Evolutionary conservation across 2,888 invertebrate genomes (phyloP).

Genomic region (Metalampra italica): DNA sequence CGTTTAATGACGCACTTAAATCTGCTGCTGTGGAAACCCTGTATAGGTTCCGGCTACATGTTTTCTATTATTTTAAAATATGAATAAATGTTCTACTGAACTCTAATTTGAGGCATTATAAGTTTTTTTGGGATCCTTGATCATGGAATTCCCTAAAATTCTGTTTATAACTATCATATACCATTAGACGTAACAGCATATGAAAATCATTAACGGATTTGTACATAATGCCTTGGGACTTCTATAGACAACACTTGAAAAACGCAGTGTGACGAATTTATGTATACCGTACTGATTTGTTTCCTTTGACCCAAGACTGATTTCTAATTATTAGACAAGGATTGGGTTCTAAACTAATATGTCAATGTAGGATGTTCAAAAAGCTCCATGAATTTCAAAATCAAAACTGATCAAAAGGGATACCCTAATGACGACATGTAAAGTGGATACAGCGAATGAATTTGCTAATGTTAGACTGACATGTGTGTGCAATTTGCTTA

Average conservation of each 20-base stretch:
- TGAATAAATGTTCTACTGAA: not conserved
- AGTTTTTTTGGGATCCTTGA: slow-evolving; percentile 7
- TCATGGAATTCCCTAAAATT: slow-evolving; percentile 51
- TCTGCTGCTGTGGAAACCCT: slow-evolving; percentile 16
- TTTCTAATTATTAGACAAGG: slow-evolving; percentile 51
- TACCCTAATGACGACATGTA: slow-evolving; percentile 12
- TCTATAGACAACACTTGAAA: slow-evolving; percentile 27
- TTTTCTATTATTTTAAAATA: not conserved
- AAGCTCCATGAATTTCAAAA: slow-evolving; percentile 22
- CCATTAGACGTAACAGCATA: slow-evolving; percentile 15
- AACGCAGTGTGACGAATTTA: slow-evolving; percentile 36
- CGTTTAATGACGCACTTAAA: slow-evolving; percentile 2
- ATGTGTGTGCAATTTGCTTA: slow-evolving; percentile 32
- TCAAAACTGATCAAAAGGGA: slow-evolving; percentile 7
- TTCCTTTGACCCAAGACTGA: slow-evolving; percentile 72
- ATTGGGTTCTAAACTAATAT: slow-evolving; percentile 35
- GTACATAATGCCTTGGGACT: slow-evolving; percentile 29
- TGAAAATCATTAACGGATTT: slow-evolving; percentile 18
- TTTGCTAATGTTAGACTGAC: slow-evolving; percentile 26
- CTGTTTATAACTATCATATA: slow-evolving; percentile 16
- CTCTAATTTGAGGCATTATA: not conserved
- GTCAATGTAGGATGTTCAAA: slow-evolving; percentile 21
- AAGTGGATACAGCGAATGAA: slow-evolving; percentile 12
- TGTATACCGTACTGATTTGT: slow-evolving; percentile 46
- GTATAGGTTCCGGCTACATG: not conserved